Base-by-base conservation (phyloP, 2,888 invertebrate species). In the Drosophila monieri region DNA sequence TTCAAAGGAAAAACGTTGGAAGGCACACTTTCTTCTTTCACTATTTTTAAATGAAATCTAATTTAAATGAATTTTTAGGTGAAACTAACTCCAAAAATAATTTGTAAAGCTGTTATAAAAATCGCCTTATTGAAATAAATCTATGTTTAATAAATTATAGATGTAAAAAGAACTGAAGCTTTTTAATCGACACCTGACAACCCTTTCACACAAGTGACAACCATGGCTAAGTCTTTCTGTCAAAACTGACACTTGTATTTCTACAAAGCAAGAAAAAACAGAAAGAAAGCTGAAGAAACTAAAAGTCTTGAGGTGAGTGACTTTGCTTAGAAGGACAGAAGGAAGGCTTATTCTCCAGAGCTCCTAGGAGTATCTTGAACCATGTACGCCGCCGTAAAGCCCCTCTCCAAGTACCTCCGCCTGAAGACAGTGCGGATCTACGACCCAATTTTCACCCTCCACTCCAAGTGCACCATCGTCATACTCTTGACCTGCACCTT, bases 401-500 rank as follows among this genome's bases (percentile, higher is more conserved):
- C 94, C 44, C 92, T 95, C 73, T 78, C 88, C 1, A 89, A 89
- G 35, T 90, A 89, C 21, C 90, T 95, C 8, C 95, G 95, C 89
- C 91, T 93, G 35, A 94, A 94, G 74, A 92, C 93, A 73, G 93
- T 94, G 60, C 94, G 93, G 80, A 95, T 94, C 21, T 95, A 96
- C 84, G 96, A 95, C 90, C 94, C 94, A 83, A 93, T 95, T 15
- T 96, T 95, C 89, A 94, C 94, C 55, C 92, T 96, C 90, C 96
- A 96, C 91, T 95, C 95, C 25, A 89, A 94, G 89, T 92, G 94
- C 51, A 95, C 96, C 0, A 94, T 95, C 51, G 93, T 95, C 52
- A 93, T 96, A 85, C 91, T 97, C 71, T 92, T 96, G 37, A 93
- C 94, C 32, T 95, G 95, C 90, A 94, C 95, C 2, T 91, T 96